Evolutionary conservation across 2,113 vertebrate genomes (phyloP).

Genomic region (Cyphomyrus discorhynchus): DNA sequence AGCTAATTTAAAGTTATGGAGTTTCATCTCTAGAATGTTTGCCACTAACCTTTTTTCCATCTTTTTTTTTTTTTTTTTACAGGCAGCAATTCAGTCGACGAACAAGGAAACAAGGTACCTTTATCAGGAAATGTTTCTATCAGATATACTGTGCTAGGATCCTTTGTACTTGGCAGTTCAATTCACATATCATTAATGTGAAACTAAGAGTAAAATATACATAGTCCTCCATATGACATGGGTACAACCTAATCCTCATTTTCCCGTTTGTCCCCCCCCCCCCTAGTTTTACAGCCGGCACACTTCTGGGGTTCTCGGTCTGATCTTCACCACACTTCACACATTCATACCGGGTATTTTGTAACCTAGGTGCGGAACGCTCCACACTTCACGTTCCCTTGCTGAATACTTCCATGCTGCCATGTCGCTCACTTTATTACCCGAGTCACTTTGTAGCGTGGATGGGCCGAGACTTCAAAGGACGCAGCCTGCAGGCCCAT

Average conservation of each 20-base stretch:
- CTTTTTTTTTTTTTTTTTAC: slow-evolving; percentile 20
- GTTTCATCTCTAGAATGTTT: slow-evolving; percentile 1
- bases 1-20: neutral
- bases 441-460: neutral
- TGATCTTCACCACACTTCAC: slow-evolving; percentile 14
- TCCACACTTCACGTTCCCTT: slow-evolving; percentile 4
- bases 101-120: slow-evolving; percentile 69
- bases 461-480: neutral
- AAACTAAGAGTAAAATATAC: neutral
- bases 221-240: neutral
- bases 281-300: neutral
- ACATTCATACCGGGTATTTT: slow-evolving; percentile 26
- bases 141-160: neutral
- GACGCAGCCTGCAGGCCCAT: neutral
- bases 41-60: neutral
- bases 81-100: slow-evolving; percentile 80
- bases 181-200: neutral
- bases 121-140: neutral
- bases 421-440: neutral
- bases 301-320: neutral
- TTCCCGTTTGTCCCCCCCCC: neutral
- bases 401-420: neutral
- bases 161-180: neutral
- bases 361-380: neutral
- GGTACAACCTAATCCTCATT: neutral